Conservation (phyloP, 2,797 vertebrate species). For the Hemibagrus guttatus region DNA sequence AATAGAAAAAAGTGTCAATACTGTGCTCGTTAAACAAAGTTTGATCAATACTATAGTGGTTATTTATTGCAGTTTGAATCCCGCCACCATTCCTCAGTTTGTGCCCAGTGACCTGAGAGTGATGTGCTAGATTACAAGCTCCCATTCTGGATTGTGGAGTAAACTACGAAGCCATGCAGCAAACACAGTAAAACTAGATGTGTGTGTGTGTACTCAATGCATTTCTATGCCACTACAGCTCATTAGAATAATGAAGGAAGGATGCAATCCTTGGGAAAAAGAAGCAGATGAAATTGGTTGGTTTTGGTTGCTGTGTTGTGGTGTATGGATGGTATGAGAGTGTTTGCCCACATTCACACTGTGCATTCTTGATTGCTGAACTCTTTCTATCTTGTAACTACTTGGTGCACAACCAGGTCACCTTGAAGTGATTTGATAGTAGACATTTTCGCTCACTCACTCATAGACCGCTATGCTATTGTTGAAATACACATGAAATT, state of each 20-base stretch:
- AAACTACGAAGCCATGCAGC: constrained; percentile 48
- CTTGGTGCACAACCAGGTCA: not conserved
- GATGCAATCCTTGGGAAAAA: constrained; percentile 17
- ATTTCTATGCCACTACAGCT: not conserved
- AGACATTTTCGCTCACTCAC: not conserved
- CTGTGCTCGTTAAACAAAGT: constrained; percentile 29
- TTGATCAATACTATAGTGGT: constrained; percentile 26
- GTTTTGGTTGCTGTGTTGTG: constrained; percentile 13
- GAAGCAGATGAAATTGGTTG: constrained; percentile 9
- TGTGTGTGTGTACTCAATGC: constrained; percentile 13
- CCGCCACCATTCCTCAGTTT: constrained; percentile 25
- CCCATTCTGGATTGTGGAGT: constrained; percentile 25
- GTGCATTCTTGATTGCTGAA: not conserved
- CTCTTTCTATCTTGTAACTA: not conserved
- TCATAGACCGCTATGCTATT: not conserved
- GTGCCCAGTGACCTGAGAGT: constrained; percentile 30
- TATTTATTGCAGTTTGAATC: constrained; percentile 45
- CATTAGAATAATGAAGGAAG: constrained; percentile 37
- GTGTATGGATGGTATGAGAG: not conserved
- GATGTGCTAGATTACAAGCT: constrained; percentile 25
- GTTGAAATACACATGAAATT: not conserved
- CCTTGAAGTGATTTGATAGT: not conserved
- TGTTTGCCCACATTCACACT: not conserved
- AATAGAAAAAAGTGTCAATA: constrained; percentile 22
- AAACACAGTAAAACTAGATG: constrained; percentile 52